phyloP scores from a whole-genome alignment of 1,140 invertebrate genomes.

The Luehdorfia chinensis region DNA sequence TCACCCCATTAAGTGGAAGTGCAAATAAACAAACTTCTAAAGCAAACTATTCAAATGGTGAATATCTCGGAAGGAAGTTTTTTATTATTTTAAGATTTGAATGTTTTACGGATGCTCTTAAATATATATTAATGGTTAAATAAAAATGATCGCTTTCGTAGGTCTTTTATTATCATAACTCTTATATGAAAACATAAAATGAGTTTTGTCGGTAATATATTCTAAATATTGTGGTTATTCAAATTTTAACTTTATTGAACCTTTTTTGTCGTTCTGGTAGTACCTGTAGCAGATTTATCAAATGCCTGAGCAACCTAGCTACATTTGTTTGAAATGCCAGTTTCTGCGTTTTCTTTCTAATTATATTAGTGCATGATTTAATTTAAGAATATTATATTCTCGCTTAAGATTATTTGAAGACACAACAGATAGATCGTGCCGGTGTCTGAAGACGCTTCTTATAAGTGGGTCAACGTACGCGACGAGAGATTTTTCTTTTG shows the following conservation, averaged over 20 bases:
- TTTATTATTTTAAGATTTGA: neutral
- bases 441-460: no score
- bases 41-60: neutral
- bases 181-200: neutral
- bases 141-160: neutral
- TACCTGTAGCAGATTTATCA: no score
- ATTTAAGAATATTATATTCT: no score
- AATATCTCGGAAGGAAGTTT: constrained; percentile 7
- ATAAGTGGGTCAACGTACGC: no score
- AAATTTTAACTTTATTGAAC: neutral
- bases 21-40: constrained; percentile 6
- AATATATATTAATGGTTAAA: constrained; percentile 5
- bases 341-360: no score
- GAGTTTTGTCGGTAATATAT: neutral
- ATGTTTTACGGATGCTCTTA: constrained; percentile 3
- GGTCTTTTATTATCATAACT: neutral
- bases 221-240: neutral
- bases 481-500: no score
- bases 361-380: no score
- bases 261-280: no score
- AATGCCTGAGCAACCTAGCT: no score
- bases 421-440: no score
- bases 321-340: no score
- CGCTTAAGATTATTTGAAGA: no score
- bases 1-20: constrained; percentile 1